These are phyloP conservation scores for Poeciliopsis paucimaculata DNA, from an alignment of 2,797 vertebrate species.

Conservation along the genomic window DNA sequence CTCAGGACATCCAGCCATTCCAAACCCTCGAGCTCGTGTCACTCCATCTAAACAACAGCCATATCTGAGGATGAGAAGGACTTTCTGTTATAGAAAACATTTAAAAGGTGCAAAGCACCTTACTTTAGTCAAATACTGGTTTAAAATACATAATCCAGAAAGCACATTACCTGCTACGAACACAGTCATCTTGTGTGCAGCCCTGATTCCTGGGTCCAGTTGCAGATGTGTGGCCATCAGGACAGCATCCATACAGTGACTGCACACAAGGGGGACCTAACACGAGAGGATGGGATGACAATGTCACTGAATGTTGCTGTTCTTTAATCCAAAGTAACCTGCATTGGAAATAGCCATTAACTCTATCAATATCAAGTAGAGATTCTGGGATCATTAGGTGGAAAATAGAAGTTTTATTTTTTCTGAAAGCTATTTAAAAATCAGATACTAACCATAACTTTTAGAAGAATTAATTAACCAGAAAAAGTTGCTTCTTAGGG, in stretches of 20 bases:
- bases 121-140: neutral
- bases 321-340: constrained; percentile 54
- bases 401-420: constrained; percentile 4
- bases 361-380: neutral
- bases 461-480: neutral
- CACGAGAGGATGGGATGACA: constrained; percentile 56
- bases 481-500: neutral
- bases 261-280: constrained; percentile 72
- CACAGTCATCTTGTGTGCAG: constrained; percentile 77
- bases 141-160: neutral
- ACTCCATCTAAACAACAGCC: constrained; percentile 91
- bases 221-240: constrained; percentile 81
- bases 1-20: constrained; percentile 82
- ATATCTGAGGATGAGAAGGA: constrained; percentile 72
- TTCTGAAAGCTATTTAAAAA: neutral
- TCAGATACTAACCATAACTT: neutral
- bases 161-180: constrained; percentile 80
- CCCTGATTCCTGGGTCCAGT: constrained; percentile 80
- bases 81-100: neutral
- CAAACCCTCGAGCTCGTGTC: constrained; percentile 82
- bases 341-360: neutral
- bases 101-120: neutral
- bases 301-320: constrained; percentile 33
- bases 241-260: constrained; percentile 87
- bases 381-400: neutral